Evolutionary conservation across 2,888 invertebrate species (phyloP), one percentile per base, ranked within the genome.

Genomic region (Atethmia centrago): DNA sequence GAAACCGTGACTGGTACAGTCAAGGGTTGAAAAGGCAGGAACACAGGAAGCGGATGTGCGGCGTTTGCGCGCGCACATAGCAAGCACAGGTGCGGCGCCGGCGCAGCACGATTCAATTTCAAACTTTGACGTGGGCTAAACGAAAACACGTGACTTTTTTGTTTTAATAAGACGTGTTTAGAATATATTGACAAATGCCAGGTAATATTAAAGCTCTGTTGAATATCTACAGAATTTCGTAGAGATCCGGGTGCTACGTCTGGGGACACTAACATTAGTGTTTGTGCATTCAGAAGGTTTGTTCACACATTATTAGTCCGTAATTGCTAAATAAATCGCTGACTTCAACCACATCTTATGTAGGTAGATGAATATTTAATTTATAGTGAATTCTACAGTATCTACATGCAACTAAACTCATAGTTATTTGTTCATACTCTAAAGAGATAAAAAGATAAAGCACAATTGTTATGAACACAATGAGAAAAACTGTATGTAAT

Each of bases 31-130:
- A 83, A 87, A 90, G 92, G 91, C 88, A 92, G 92, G 90, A 92
- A 92, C 89, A 94, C 93, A 91, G 95, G 95, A 95, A 96, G 87
- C 95, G 96, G 95, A 95, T 94, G 93, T 91, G 85, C 84, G 90
- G 88, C 85, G 88, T 91, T 64, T 89, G 89, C 90, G 88, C 88
- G 70, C 79, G 70, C 81, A 71, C 82, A 79, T 74, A 80, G 77
- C 80, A 89, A 92, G 66, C 87, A 80, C 87, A 86, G 86, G 87
- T 85, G 86, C 80, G 80, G 73, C 73, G 84, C 71, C 59, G 45
- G 74, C 77, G 81, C 84, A 42, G 12, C 64, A 74, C 90, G 88
- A 87, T 90, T 87, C 89, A 89, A 88, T 89, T 87, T 88, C 67
- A 56, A 77, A 77, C 59, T 71, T 81, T 87, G 88, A 90, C 91